Conservation (phyloP, 2,888 invertebrate species). For the Hirtodrosophila duncani region DNA sequence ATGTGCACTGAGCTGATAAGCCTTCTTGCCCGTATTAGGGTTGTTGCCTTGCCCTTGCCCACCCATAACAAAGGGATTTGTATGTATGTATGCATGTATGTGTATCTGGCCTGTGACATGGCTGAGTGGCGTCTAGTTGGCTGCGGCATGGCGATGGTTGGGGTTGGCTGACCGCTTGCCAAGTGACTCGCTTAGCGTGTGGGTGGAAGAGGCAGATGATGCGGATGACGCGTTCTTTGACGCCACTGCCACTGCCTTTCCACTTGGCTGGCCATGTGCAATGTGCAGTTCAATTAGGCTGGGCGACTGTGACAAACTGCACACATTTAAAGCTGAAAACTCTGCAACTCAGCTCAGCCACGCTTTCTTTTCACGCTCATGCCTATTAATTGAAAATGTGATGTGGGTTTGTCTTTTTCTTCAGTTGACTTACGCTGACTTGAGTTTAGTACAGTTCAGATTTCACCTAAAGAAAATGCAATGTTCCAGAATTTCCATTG, state of each 20-base stretch:
- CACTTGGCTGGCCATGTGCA: slow-evolving; percentile 49
- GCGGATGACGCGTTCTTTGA: slow-evolving; percentile 26
- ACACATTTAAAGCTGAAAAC: slow-evolving; percentile 1
- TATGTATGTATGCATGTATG: background rate
- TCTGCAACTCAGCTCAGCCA: too few relatives aligned
- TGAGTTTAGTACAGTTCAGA: background rate
- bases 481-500: slow-evolving; percentile 18
- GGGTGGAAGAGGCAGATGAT: slow-evolving; percentile 36
- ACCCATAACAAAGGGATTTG: too few relatives aligned
- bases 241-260: slow-evolving; percentile 25
- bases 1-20: slow-evolving; percentile 21
- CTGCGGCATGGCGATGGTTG: too few relatives aligned
- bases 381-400: slow-evolving; percentile 52
- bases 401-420: slow-evolving; percentile 13
- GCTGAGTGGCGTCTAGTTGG: slow-evolving; percentile 27
- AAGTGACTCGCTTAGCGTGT: slow-evolving; percentile 27
- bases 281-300: slow-evolving; percentile 27
- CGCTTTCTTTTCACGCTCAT: slow-evolving; percentile 62
- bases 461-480: slow-evolving; percentile 31
- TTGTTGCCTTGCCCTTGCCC: too few relatives aligned
- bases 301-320: slow-evolving; percentile 37
- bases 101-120: slow-evolving; percentile 39
- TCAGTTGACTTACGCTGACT: too few relatives aligned
- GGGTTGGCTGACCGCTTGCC: slow-evolving; percentile 22
- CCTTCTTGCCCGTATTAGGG: background rate